These are phyloP conservation scores for Channallabes apus DNA, from an alignment of 2,797 vertebrate species.

Conservation along the genomic window DNA sequence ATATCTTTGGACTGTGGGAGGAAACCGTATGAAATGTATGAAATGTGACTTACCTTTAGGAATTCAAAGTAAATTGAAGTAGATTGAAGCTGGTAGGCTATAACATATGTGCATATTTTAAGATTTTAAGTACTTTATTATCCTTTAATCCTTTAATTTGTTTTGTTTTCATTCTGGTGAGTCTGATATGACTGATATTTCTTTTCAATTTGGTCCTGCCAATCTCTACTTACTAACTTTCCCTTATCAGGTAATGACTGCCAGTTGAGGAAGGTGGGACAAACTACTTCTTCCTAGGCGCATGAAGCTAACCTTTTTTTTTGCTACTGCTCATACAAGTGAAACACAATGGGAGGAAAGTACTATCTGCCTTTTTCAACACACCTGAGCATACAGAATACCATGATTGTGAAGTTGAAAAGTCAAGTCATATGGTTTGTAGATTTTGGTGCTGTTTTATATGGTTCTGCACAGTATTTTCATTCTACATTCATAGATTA, in stretches of 20 bases:
- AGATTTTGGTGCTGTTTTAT: background rate
- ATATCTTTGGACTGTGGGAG: no score
- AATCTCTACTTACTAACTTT: background rate
- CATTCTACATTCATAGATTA: background rate
- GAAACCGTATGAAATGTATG: no score
- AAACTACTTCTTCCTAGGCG: background rate
- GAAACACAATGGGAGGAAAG: constrained; percentile 24
- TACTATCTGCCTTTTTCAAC: background rate
- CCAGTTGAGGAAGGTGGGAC: background rate
- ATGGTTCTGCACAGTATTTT: background rate
- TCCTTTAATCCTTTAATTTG: background rate
- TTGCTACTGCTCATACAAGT: background rate
- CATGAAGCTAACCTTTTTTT: background rate
- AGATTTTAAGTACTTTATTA: background rate
- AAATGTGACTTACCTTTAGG: background rate
- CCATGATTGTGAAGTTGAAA: background rate
- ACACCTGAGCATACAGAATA: background rate
- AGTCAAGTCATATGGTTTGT: background rate
- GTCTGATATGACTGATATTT: background rate
- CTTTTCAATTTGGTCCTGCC: background rate
- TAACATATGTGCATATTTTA: background rate
- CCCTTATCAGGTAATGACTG: no score
- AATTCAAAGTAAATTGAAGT: background rate
- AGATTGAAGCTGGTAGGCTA: background rate
- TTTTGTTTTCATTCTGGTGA: background rate